Conservation (phyloP, 2,797 vertebrate species). For the Epinephelus awoara region DNA sequence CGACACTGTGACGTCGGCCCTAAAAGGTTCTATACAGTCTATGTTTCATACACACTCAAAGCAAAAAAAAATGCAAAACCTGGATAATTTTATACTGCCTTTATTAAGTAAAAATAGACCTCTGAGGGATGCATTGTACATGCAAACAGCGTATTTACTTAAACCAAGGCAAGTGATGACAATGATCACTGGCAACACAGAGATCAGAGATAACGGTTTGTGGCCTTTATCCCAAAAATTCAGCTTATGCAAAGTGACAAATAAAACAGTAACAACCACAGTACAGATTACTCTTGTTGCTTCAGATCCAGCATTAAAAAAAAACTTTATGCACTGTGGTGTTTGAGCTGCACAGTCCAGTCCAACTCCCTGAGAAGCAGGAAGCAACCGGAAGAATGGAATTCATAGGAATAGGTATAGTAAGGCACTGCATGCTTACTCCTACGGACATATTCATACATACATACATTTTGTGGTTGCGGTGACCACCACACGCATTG, state of each 20-base stretch:
- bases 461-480: constrained; percentile 45
- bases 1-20: no score
- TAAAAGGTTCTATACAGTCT: no score
- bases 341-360: constrained; percentile 66
- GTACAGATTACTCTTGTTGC: constrained; percentile 51
- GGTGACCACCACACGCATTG: constrained; percentile 37
- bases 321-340: constrained; percentile 42
- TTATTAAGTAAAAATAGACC: constrained; percentile 85
- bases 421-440: constrained; percentile 67
- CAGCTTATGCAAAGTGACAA: constrained; percentile 75
- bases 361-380: constrained; percentile 52
- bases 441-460: constrained; percentile 45
- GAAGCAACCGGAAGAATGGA: constrained; percentile 50
- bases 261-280: constrained; percentile 60
- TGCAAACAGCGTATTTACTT: constrained; percentile 75
- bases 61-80: constrained; percentile 16
- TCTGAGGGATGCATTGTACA: constrained; percentile 82
- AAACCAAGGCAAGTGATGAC: constrained; percentile 65
- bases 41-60: neutral
- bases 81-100: constrained; percentile 77
- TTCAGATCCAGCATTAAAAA: constrained; percentile 55
- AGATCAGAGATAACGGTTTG: constrained; percentile 61
- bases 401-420: constrained; percentile 51
- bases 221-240: constrained; percentile 62
- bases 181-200: constrained; percentile 59